Evolutionary conservation across 2,113 vertebrate species (phyloP), one percentile per base, ranked within the genome.

Genomic region (Stegostoma tigrinum): DNA sequence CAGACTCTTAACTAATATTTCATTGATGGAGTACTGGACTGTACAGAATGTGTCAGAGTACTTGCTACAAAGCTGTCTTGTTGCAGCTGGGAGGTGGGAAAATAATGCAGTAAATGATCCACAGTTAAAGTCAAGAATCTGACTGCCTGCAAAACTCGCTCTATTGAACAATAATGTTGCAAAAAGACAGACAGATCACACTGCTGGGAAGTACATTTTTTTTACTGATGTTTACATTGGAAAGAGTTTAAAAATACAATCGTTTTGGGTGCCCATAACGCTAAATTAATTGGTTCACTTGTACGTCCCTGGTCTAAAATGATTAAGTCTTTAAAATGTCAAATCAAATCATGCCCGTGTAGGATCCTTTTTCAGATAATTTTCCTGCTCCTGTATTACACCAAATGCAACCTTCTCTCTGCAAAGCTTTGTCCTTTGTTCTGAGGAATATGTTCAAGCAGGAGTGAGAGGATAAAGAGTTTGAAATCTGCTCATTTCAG

Each of bases 171-270:
- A 3, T 23, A 24, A 61, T 48, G 83, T 23, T 48, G 83, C 83
- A 86, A 48, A 48, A 90, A 61, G 30, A 90, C 91, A 94, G 19
- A 91, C n/a, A 70, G 48, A 27, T 55, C 52, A 61, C 24, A 34
- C 34, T 67, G 64, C n/a, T 94, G 91, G 86, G n/a, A 94, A 94
- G 61, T 94, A 94, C 91, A 70, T 94, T 94, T 94, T 70, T 94
- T 94, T 94, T 94, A 94, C 38, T 94, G 64, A 66, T 94, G 91
- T 70, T 94, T 94, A 94, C 42, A 94, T 70, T 94, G 91, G 66
- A 68, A 94, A 94, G 91, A 94, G 91, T 70, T 94, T 94, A 68
- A 94, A 94, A 94, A 94, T 94, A 94, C 91, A 94, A 94, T 94
- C n/a, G 45, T 68, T 68, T 68, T 10, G 91, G 91, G 55, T 68